These are phyloP conservation scores for Troides aeacus DNA, from an alignment of 2,888 invertebrate genomes.

Conservation along the genomic window DNA sequence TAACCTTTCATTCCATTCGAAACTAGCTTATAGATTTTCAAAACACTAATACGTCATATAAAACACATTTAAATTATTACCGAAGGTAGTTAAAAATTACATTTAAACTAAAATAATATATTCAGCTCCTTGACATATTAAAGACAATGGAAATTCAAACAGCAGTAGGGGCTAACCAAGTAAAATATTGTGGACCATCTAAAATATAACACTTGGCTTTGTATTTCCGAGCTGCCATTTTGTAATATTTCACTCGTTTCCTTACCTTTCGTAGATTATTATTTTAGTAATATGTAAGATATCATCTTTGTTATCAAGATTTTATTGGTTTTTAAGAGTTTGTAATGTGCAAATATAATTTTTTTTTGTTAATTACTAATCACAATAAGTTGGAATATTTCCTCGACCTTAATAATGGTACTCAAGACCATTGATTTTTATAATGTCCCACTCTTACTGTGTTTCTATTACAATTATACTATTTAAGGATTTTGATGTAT, in stretches of 20 bases:
- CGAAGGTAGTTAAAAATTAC: neutral
- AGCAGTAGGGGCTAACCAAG: slow-evolving; percentile 15
- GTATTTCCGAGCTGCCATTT: slow-evolving; percentile 5
- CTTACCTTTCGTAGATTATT: neutral
- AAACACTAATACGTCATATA: neutral
- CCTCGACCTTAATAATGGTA: too few species aligned
- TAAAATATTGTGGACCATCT: slow-evolving; percentile 9
- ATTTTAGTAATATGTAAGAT: too few species aligned
- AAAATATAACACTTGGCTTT: slow-evolving; percentile 13
- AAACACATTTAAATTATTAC: neutral
- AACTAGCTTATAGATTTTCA: neutral
- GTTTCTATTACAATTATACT: too few species aligned
- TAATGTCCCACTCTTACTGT: too few species aligned
- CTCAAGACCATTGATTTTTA: too few species aligned
- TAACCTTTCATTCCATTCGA: neutral
- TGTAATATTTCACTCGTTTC: neutral
- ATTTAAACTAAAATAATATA: neutral
- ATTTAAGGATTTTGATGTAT: too few species aligned
- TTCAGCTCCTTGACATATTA: slow-evolving; percentile 4
- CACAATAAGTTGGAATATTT: too few species aligned
- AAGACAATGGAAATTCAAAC: slow-evolving; percentile 21
- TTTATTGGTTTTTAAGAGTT: too few species aligned
- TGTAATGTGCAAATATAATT: too few species aligned
- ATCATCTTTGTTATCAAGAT: too few species aligned
- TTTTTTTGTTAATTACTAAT: too few species aligned